phyloP scores from a whole-genome alignment of 2,797 vertebrate genomes.

The Hemibagrus guttatus region DNA sequence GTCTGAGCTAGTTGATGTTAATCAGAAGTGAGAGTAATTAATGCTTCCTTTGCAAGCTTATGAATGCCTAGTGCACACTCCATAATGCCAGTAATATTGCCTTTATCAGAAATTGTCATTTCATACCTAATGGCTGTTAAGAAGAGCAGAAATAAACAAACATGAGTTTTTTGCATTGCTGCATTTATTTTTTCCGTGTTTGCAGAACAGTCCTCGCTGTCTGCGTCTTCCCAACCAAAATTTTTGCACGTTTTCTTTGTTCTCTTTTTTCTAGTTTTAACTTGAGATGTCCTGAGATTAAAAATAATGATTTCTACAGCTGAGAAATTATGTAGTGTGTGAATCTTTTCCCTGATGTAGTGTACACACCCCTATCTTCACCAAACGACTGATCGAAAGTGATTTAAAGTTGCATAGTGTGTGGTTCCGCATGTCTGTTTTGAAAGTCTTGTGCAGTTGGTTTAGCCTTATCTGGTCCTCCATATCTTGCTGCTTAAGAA shows the following conservation, averaged over 20 bases:
- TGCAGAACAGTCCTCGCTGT: neutral
- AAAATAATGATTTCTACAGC: neutral
- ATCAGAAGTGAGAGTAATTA: neutral
- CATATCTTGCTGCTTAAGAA: neutral
- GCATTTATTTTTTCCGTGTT: neutral
- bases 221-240: no score
- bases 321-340: neutral
- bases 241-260: neutral
- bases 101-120: neutral
- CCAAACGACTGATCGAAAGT: neutral
- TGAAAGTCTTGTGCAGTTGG: neutral
- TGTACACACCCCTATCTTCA: neutral
- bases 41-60: neutral
- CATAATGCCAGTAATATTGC: neutral
- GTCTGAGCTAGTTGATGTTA: neutral
- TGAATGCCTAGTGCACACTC: neutral
- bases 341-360: neutral
- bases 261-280: neutral
- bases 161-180: neutral
- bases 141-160: neutral
- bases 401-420: neutral
- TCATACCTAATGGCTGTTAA: neutral
- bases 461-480: neutral
- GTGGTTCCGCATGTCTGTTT: neutral
- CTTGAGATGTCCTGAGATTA: neutral